phyloP scores from a whole-genome alignment of 2,888 invertebrate species.

The Conchocele bisecta region DNA sequence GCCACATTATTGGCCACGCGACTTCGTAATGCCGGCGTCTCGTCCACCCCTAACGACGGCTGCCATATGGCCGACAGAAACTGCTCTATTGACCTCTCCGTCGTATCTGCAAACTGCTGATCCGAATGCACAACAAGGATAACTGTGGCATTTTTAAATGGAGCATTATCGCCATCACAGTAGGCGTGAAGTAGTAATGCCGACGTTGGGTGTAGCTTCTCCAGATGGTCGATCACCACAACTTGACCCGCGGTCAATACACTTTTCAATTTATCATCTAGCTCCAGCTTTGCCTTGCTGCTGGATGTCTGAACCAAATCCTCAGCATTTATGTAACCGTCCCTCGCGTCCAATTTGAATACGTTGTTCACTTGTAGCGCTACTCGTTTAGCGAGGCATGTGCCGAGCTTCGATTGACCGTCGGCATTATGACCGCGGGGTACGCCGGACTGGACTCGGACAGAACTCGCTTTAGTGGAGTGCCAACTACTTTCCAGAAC shows the following conservation, averaged over 20 bases:
- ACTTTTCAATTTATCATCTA: constrained; percentile 63
- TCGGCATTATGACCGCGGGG: no score
- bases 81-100: constrained; percentile 52
- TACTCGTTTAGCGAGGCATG: constrained; percentile 62
- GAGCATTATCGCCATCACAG: constrained; percentile 80
- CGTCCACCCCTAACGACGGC: constrained; percentile 66
- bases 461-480: no score
- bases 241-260: constrained; percentile 48
- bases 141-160: constrained; percentile 73
- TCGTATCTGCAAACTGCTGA: neutral
- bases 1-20: constrained; percentile 74
- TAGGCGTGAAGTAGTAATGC: constrained; percentile 76
- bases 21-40: constrained; percentile 70
- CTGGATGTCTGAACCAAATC: constrained; percentile 23
- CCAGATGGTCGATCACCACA: constrained; percentile 71
- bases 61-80: constrained; percentile 64
- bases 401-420: constrained; percentile 34
- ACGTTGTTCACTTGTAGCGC: constrained; percentile 50
- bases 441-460: no score
- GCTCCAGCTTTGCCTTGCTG: constrained; percentile 54
- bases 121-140: constrained; percentile 68
- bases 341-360: constrained; percentile 1
- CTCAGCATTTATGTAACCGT: constrained; percentile 46
- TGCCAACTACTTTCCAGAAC: no score
- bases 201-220: constrained; percentile 65